Evolutionary conservation across 1,140 invertebrate species (phyloP).

Genomic region (Chionoecetes opilio): DNA sequence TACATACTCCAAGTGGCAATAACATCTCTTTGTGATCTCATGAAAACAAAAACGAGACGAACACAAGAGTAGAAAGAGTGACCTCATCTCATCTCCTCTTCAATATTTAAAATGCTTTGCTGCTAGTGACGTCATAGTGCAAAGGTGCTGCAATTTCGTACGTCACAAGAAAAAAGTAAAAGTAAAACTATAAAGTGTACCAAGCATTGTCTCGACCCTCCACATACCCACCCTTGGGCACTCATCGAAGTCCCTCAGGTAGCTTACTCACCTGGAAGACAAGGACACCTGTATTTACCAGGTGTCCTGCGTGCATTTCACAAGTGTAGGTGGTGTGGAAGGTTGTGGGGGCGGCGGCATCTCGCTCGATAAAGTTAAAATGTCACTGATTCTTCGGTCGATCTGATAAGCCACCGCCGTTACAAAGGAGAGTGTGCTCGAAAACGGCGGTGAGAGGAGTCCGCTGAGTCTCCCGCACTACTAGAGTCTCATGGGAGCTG

Average conservation of each 20-base stretch:
- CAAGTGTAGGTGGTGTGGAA: not conserved
- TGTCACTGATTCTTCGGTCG: slow-evolving; percentile 18
- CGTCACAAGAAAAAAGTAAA: too few relatives aligned
- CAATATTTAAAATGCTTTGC: too few relatives aligned
- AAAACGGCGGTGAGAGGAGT: not conserved
- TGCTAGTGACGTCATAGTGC: too few relatives aligned
- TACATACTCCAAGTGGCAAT: too few relatives aligned
- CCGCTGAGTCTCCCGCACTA: not conserved
- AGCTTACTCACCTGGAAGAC: not conserved
- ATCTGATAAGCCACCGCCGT: not conserved
- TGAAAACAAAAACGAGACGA: too few relatives aligned
- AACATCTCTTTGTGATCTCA: too few relatives aligned
- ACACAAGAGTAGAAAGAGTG: too few relatives aligned
- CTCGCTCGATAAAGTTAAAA: slow-evolving; percentile 3
- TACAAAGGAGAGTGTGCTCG: not conserved
- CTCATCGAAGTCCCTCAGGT: not conserved
- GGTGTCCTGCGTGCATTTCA: not conserved
- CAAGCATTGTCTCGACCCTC: too few relatives aligned
- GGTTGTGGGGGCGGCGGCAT: not conserved
- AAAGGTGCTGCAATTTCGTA: too few relatives aligned
- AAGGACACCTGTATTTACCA: not conserved
- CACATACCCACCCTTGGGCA: not conserved
- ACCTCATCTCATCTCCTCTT: too few relatives aligned
- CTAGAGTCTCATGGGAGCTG: too few relatives aligned
- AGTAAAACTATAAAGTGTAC: too few relatives aligned